Conservation (phyloP, 2,797 vertebrate species). For the Coregonus suidteri region DNA sequence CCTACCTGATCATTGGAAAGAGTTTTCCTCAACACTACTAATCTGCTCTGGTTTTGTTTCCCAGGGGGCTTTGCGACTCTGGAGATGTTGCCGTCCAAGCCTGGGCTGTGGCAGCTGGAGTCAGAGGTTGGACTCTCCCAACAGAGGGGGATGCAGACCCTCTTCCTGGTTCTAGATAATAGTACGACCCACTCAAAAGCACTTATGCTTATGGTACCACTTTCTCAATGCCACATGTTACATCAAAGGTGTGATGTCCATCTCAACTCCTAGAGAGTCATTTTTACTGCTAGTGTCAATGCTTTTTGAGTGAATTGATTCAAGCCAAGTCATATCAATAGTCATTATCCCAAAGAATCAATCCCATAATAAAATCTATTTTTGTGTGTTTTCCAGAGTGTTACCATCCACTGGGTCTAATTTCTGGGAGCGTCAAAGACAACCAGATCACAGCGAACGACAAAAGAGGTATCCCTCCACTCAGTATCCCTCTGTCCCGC, state of each 20-base stretch:
- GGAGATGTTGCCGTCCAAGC: conserved; percentile 89
- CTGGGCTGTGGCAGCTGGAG: conserved; percentile 91
- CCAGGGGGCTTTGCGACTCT: conserved; percentile 89
- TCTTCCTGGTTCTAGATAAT: conserved; percentile 86
- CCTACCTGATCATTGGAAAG: not conserved
- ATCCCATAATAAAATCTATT: conserved; percentile 1
- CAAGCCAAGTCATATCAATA: too few relatives aligned
- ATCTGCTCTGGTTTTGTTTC: conserved; percentile 3
- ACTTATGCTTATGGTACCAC: not conserved
- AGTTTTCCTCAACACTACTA: not conserved
- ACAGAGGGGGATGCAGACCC: conserved; percentile 88
- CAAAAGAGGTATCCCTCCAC: conserved; percentile 73
- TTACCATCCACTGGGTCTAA: conserved; percentile 84
- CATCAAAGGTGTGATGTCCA: not conserved
- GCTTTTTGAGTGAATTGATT: too few relatives aligned
- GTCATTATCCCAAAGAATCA: not conserved
- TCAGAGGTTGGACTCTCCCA: conserved; percentile 88
- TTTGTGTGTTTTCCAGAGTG: conserved; percentile 76
- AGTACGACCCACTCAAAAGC: conserved; percentile 69
- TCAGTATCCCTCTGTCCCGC: not conserved
- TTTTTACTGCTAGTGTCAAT: too few relatives aligned
- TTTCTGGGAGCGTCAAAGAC: conserved; percentile 80
- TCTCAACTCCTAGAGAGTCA: too few relatives aligned
- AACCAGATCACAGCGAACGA: conserved; percentile 81
- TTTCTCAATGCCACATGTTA: not conserved